Conservation (phyloP, 2,113 vertebrate species). For the Rhynchomys soricoides region DNA sequence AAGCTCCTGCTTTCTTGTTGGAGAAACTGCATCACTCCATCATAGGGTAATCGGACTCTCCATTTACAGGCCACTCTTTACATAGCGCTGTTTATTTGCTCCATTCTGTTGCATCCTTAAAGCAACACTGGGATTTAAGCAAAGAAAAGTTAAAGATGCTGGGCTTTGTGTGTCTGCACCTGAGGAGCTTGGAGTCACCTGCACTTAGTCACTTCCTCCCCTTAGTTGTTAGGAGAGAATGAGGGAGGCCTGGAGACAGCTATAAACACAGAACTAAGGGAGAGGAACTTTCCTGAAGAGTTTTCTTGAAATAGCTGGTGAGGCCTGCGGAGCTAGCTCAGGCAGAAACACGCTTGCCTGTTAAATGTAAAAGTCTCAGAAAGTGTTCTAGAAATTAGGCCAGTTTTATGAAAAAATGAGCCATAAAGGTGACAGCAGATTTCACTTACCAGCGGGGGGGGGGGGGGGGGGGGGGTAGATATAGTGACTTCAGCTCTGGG, state of each 20-base stretch:
- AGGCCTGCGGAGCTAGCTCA: neutral
- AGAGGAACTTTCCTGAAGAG: neutral
- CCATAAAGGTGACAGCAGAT: neutral
- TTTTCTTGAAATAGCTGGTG: slow-evolving; percentile 1
- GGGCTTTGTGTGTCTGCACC: neutral
- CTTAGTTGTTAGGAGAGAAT: neutral
- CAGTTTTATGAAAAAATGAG: neutral
- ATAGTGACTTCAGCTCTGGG: neutral
- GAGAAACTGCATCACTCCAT: neutral
- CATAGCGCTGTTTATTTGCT: neutral
- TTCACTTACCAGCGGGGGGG: neutral
- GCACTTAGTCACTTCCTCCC: neutral
- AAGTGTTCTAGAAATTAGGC: neutral
- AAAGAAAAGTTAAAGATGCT: neutral
- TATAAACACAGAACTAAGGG: neutral
- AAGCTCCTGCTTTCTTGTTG: neutral
- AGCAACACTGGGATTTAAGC: neutral
- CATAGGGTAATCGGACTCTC: neutral
- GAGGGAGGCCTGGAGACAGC: neutral
- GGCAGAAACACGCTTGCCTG: neutral
- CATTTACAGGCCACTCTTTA: neutral
- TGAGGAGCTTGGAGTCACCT: neutral
- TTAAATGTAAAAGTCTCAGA: neutral
- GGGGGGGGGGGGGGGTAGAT: neutral
- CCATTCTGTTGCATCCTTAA: neutral